Evolutionary conservation across 2,113 vertebrate species (phyloP).

Genomic region (Regulus satrapa): DNA sequence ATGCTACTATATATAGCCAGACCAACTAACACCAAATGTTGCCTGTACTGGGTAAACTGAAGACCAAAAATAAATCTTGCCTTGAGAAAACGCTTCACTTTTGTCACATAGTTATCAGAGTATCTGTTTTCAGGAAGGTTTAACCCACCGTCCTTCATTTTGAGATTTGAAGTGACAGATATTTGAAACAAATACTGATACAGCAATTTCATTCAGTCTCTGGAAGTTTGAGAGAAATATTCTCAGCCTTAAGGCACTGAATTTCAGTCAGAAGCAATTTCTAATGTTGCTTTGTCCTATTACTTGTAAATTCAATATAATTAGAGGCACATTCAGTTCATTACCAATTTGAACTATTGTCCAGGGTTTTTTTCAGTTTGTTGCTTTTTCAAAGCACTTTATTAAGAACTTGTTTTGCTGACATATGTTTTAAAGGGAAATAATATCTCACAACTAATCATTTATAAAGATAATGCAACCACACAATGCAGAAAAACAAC

Average conservation of each 20-base stretch:
- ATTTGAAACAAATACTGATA: conserved; percentile 62
- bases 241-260: conserved; percentile 61
- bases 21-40: not conserved
- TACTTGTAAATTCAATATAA: conserved; percentile 76
- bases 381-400: conserved; percentile 73
- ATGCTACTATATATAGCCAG: not conserved
- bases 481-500: conserved; percentile 29
- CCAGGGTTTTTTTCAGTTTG: conserved; percentile 50
- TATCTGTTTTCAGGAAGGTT: conserved; percentile 36
- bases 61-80: not conserved
- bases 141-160: conserved; percentile 10
- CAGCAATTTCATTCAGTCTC: conserved; percentile 47
- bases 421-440: conserved; percentile 68
- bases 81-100: conserved; percentile 1
- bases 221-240: conserved; percentile 36
- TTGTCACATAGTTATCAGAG: conserved; percentile 28
- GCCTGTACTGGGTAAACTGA: not conserved
- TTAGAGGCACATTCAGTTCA: conserved; percentile 75
- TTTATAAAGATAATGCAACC: conserved; percentile 61
- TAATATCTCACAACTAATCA: conserved; percentile 59
- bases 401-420: conserved; percentile 72
- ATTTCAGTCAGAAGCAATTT: conserved; percentile 74
- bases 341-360: conserved; percentile 70
- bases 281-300: conserved; percentile 60
- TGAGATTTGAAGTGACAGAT: conserved; percentile 48